phyloP scores from a whole-genome alignment of 2,888 invertebrate species.

The Pharmacophagus antenor region DNA sequence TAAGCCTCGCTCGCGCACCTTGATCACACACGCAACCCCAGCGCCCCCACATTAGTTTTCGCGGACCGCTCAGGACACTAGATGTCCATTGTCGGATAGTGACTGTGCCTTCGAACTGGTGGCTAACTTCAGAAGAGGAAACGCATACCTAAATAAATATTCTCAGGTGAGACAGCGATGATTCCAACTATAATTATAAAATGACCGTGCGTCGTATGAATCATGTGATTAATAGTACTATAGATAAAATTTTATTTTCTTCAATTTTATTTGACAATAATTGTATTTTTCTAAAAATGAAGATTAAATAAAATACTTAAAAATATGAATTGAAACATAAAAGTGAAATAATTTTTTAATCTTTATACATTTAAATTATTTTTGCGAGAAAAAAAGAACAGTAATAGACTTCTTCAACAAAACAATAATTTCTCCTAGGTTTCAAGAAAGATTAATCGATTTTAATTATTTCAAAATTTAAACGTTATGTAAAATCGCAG shows the following conservation, averaged over 20 bases:
- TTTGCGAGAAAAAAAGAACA: neutral
- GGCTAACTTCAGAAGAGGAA: constrained; percentile 46
- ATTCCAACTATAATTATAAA: constrained; percentile 40
- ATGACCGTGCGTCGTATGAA: constrained; percentile 44
- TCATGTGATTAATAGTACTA: constrained; percentile 56
- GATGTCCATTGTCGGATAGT: constrained; percentile 56
- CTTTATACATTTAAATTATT: neutral
- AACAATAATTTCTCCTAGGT: neutral
- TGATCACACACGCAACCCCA: constrained; percentile 45
- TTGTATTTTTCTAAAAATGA: too few species aligned
- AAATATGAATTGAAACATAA: neutral
- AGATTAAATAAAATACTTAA: neutral
- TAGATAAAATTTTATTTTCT: constrained; percentile 6
- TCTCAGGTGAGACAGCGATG: constrained; percentile 56
- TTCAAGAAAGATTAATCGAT: neutral
- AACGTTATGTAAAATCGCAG: neutral
- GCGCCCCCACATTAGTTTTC: constrained; percentile 48
- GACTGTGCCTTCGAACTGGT: constrained; percentile 61
- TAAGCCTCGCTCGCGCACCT: constrained; percentile 40
- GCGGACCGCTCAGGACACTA: constrained; percentile 42
- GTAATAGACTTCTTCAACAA: neutral
- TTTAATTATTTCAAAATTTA: too few species aligned
- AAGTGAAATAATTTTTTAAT: neutral
- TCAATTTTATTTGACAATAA: neutral
- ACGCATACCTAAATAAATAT: constrained; percentile 42